Conservation (phyloP, 2,797 vertebrate genomes). For the Pogoniulus pusillus region DNA sequence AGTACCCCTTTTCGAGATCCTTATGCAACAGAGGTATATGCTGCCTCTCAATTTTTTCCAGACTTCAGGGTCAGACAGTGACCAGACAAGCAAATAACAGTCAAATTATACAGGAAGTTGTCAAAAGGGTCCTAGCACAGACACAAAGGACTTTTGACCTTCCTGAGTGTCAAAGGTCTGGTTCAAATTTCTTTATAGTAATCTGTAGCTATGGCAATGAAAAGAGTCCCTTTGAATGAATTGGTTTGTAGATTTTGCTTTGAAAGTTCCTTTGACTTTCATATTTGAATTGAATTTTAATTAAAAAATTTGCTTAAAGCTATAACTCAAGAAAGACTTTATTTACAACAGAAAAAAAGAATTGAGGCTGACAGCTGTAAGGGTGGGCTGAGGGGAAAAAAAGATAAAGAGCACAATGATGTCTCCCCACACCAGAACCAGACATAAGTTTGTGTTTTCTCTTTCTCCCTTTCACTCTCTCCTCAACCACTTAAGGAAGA, state of each 20-base stretch:
- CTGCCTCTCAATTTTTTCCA: conserved; percentile 75
- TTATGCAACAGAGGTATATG: conserved; percentile 60
- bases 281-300: conserved; percentile 67
- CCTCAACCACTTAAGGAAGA: conserved; percentile 15
- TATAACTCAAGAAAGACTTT: conserved; percentile 56
- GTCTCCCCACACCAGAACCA: conserved; percentile 40
- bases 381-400: neutral
- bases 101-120: conserved; percentile 85
- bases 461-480: neutral
- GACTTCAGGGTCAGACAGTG: conserved; percentile 83
- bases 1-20: conserved; percentile 51
- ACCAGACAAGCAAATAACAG: conserved; percentile 83
- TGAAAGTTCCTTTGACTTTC: conserved; percentile 66
- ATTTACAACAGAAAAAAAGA: conserved; percentile 60
- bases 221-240: conserved; percentile 71
- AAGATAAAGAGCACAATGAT: neutral
- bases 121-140: conserved; percentile 81
- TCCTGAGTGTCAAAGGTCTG: conserved; percentile 80
- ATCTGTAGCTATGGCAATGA: conserved; percentile 75
- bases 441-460: neutral
- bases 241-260: conserved; percentile 67
- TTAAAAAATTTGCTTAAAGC: conserved; percentile 51
- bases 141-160: conserved; percentile 80
- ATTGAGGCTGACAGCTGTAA: conserved; percentile 28
- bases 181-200: conserved; percentile 85